phyloP scores from a whole-genome alignment of 2,888 invertebrate species.

The Chrysolina americana region DNA sequence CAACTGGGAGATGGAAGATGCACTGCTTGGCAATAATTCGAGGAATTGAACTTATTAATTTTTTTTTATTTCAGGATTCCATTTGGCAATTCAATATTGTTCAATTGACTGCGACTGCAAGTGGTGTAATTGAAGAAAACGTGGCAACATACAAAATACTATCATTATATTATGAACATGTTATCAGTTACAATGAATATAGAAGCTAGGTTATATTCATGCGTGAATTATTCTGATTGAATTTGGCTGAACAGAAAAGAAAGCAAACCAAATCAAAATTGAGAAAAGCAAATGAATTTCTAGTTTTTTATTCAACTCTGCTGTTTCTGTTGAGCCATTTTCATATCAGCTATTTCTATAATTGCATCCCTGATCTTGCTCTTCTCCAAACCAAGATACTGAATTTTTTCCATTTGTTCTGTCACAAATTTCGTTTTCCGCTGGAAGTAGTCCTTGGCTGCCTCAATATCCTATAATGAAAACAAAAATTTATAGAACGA shows the following conservation, averaged over 20 bases:
- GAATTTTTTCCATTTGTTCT: slow-evolving; percentile 96
- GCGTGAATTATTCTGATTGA: not conserved
- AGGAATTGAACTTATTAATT: too few relatives aligned
- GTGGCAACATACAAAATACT: not conserved
- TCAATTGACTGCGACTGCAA: too few relatives aligned
- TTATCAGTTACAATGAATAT: not conserved
- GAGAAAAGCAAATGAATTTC: not conserved
- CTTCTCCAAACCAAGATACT: slow-evolving; percentile 86
- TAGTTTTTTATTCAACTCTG: slow-evolving; percentile 36
- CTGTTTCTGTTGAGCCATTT: slow-evolving; percentile 73
- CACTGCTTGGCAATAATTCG: too few relatives aligned
- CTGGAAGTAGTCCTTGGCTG: slow-evolving; percentile 93
- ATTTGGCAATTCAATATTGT: too few relatives aligned
- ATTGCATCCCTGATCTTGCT: slow-evolving; percentile 85
- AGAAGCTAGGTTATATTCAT: not conserved
- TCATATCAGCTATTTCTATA: slow-evolving; percentile 83
- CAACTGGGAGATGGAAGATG: too few relatives aligned
- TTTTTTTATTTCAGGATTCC: too few relatives aligned
- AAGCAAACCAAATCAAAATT: not conserved
- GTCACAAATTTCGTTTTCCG: slow-evolving; percentile 92
- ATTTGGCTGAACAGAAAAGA: not conserved
- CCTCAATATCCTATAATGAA: slow-evolving; percentile 77
- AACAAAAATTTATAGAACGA: not conserved
- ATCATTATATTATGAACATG: too few relatives aligned
- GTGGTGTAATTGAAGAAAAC: not conserved